phyloP scores from a whole-genome alignment of 1,140 invertebrate genomes.

The Zeugodacus cucurbitae region DNA sequence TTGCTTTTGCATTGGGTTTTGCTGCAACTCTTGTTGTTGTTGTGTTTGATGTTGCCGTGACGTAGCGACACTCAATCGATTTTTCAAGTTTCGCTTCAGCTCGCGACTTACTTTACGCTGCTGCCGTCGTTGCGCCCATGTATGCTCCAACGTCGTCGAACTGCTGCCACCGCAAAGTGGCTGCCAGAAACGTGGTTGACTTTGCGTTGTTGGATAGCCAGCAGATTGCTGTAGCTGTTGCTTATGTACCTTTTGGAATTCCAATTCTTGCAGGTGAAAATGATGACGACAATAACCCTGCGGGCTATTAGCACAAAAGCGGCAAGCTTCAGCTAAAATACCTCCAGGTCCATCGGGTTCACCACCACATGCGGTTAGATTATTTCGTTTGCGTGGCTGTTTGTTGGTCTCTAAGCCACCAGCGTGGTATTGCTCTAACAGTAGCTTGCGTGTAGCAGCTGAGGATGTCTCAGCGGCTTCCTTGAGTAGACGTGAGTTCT shows the following conservation, averaged over 20 bases:
- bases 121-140: constrained; percentile 55
- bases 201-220: background rate
- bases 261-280: constrained; percentile 59
- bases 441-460: constrained; percentile 45
- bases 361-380: background rate
- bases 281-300: constrained; percentile 64
- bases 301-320: constrained; percentile 63
- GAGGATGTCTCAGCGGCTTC: constrained; percentile 61
- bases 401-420: background rate
- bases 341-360: constrained; percentile 31
- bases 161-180: constrained; percentile 37
- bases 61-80: constrained; percentile 49
- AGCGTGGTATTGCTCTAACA: constrained; percentile 49
- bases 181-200: background rate
- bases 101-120: constrained; percentile 54
- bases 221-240: constrained; percentile 39
- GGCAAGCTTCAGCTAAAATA: constrained; percentile 54
- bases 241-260: constrained; percentile 46
- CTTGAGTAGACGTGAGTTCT: constrained; percentile 58
- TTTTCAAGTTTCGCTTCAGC: constrained; percentile 55
- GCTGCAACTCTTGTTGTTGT: constrained; percentile 40
- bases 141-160: constrained; percentile 10
- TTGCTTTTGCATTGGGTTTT: constrained; percentile 42
- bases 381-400: background rate
- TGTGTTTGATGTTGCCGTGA: constrained; percentile 47